These are phyloP conservation scores for Acleris holmiana DNA, from an alignment of 2,888 invertebrate species.

Conservation along the genomic window DNA sequence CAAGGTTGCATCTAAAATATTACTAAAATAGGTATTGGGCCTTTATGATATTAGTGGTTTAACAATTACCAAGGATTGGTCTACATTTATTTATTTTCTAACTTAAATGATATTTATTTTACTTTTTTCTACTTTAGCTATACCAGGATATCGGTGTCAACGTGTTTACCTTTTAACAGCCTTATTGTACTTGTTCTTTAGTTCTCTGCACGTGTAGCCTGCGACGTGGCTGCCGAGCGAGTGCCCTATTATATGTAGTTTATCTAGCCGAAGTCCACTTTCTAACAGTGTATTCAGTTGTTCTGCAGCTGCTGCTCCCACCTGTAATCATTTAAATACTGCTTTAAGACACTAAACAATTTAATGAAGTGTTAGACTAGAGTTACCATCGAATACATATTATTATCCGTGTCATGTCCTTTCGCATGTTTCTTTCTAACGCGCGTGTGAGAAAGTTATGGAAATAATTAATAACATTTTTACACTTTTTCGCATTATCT, in stretches of 20 bases:
- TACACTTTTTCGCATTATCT: no score
- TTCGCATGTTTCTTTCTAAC: no score
- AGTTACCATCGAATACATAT: neutral
- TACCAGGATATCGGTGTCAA: neutral
- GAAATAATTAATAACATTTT: no score
- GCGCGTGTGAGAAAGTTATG: no score
- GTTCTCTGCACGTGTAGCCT: slow-evolving; percentile 74
- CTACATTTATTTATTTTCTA: no score
- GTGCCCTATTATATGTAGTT: slow-evolving; percentile 76
- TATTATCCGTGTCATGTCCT: no score
- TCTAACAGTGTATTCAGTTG: slow-evolving; percentile 67
- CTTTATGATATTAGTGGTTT: no score
- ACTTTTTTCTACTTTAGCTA: no score
- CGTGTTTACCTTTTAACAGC: slow-evolving; percentile 66
- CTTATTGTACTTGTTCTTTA: slow-evolving; percentile 71
- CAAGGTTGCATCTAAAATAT: no score
- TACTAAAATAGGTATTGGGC: no score
- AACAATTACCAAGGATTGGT: no score
- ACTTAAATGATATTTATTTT: no score
- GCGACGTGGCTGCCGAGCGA: slow-evolving; percentile 80
- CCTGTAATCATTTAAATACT: slow-evolving; percentile 55
- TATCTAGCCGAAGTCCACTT: slow-evolving; percentile 63
- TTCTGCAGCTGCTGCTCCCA: slow-evolving; percentile 70
- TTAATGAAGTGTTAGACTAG: neutral
- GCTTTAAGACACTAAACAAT: neutral